Conservation (phyloP, 2,797 vertebrate genomes). For the Coregonus sp. region DNA sequence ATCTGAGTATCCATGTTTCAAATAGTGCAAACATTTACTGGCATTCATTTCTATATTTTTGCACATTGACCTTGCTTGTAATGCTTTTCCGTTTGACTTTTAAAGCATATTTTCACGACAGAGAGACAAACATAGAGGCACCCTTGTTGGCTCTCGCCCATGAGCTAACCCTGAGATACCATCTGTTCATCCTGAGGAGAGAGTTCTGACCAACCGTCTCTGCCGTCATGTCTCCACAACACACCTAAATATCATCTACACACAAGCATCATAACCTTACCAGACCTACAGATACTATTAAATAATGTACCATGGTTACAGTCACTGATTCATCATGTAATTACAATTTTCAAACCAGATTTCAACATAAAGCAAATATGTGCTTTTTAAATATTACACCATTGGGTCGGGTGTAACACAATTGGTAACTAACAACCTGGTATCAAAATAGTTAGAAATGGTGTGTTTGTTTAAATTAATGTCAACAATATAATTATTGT, state of each 20-base stretch:
- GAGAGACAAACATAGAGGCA: conserved; percentile 47
- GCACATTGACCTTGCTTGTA: conserved; percentile 1
- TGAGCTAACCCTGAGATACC: conserved; percentile 73
- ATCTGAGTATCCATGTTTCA: neutral
- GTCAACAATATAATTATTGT: neutral
- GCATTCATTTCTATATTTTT: neutral
- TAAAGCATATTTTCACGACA: conserved; percentile 36
- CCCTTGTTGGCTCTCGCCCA: conserved; percentile 69
- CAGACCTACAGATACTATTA: conserved; percentile 31
- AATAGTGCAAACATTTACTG: neutral
- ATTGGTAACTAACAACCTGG: neutral
- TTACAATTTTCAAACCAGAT: neutral
- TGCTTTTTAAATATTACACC: too few species aligned
- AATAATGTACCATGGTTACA: neutral
- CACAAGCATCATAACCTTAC: conserved; percentile 36
- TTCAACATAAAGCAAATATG: neutral
- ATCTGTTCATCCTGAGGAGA: conserved; percentile 74
- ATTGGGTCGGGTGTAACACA: neutral
- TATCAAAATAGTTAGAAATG: neutral
- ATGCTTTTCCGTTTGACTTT: conserved; percentile 21
- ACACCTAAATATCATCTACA: conserved; percentile 63
- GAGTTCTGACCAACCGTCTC: conserved; percentile 65
- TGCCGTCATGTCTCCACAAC: conserved; percentile 49
- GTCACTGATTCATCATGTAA: neutral
- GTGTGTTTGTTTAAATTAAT: neutral